Conservation (phyloP, 2,888 invertebrate species). For the Eupithecia pulchellata region DNA sequence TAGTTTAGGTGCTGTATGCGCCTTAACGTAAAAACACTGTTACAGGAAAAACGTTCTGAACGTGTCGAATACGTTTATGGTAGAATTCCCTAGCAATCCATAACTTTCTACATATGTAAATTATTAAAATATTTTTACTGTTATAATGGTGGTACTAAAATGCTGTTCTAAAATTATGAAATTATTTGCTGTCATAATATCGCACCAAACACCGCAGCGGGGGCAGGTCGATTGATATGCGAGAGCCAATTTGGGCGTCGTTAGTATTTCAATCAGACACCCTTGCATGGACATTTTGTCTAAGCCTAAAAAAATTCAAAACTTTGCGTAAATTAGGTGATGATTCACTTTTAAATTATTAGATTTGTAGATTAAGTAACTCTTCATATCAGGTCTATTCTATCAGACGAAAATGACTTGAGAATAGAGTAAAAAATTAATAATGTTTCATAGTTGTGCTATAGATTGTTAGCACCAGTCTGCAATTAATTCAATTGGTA, state of each 20-base stretch:
- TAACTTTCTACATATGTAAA: not conserved
- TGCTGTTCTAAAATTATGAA: not conserved
- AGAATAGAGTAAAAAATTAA: too few species aligned
- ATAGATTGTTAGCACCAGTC: too few species aligned
- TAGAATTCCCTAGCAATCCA: not conserved
- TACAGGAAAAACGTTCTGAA: too few species aligned
- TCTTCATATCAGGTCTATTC: too few species aligned
- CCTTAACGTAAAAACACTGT: too few species aligned
- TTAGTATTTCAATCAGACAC: slow-evolving; percentile 5
- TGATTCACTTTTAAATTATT: too few species aligned
- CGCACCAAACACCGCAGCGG: not conserved
- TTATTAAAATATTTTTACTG: not conserved
- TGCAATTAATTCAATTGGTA: too few species aligned
- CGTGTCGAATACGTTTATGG: not conserved
- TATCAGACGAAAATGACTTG: too few species aligned
- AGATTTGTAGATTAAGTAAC: too few species aligned
- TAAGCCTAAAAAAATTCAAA: not conserved
- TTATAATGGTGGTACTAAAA: not conserved
- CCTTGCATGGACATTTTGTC: not conserved
- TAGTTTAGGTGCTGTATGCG: too few species aligned
- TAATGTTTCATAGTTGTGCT: too few species aligned
- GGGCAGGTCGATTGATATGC: not conserved
- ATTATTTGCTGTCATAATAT: not conserved
- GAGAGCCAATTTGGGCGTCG: slow-evolving; percentile 1
- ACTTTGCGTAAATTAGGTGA: not conserved